A percentile compares a stretch with the other conserved stretches of the same genome.
Conservation (phyloP, 2,797 vertebrate species). For the Molossus alvarezi region DNA sequence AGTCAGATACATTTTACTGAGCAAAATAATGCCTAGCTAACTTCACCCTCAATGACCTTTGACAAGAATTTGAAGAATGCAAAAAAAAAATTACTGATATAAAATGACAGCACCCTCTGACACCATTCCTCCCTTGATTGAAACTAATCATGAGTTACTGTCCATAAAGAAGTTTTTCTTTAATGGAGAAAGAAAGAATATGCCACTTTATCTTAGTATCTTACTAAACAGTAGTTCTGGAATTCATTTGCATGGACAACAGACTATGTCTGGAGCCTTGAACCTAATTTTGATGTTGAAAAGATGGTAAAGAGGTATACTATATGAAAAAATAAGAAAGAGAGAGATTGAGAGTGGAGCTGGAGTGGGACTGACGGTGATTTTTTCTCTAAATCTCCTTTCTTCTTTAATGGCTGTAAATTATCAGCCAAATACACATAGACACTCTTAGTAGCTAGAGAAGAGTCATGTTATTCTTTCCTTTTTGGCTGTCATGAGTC, state of each 20-base stretch:
- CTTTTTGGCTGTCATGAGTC: not conserved
- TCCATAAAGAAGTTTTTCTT: conserved; percentile 64
- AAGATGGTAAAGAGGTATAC: conserved; percentile 36
- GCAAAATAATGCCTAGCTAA: conserved; percentile 75
- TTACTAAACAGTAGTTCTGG: conserved; percentile 35
- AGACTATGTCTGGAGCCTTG: conserved; percentile 54
- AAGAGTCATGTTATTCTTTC: conserved; percentile 44
- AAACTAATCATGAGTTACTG: conserved; percentile 66
- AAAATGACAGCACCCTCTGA: conserved; percentile 67
- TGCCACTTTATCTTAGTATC: conserved; percentile 42
- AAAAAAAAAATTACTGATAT: conserved; percentile 72
- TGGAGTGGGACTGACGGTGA: not conserved
- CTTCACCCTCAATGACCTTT: conserved; percentile 67
- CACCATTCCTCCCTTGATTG: conserved; percentile 59
- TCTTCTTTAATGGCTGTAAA: conserved; percentile 59
- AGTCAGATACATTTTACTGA: conserved; percentile 57
- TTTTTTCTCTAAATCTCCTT: conserved; percentile 49
- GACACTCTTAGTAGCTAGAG: not conserved
- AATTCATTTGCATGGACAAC: conserved; percentile 53
- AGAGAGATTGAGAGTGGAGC: conserved; percentile 35
- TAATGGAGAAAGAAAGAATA: conserved; percentile 69
- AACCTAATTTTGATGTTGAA: conserved; percentile 69
- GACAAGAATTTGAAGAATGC: conserved; percentile 66
- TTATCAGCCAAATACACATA: conserved; percentile 2
- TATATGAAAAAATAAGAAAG: conserved; percentile 35